phyloP scores from a whole-genome alignment of 2,888 invertebrate species.

The Drosophila diplacantha region DNA sequence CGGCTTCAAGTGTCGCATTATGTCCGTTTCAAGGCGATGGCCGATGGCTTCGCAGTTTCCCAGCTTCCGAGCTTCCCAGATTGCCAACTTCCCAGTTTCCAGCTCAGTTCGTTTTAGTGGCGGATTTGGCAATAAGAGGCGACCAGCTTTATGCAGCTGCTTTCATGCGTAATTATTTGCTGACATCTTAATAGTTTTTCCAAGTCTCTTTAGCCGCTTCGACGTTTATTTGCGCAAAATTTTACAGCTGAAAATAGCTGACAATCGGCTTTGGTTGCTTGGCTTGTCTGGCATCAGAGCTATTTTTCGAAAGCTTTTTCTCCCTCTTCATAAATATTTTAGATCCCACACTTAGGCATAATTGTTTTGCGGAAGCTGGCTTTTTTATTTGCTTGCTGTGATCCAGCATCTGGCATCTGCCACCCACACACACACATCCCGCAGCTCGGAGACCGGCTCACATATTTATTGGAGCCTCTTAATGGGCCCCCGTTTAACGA shows the following conservation, averaged over 20 bases:
- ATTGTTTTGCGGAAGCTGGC: slow-evolving; percentile 54
- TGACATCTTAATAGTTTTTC: slow-evolving; percentile 68
- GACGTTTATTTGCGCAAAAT: slow-evolving; percentile 25
- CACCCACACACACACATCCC: slow-evolving; percentile 29
- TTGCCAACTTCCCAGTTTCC: slow-evolving; percentile 32
- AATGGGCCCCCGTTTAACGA: slow-evolving; percentile 59
- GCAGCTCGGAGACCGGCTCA: neutral
- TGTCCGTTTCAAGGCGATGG: slow-evolving; percentile 51
- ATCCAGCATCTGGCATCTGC: slow-evolving; percentile 49
- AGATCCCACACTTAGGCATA: slow-evolving; percentile 58
- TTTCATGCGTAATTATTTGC: slow-evolving; percentile 66
- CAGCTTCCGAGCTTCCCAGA: slow-evolving; percentile 26
- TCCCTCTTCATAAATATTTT: slow-evolving; percentile 58
- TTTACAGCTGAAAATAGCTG: slow-evolving; percentile 32
- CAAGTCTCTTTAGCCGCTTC: slow-evolving; percentile 40
- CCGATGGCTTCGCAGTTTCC: slow-evolving; percentile 45
- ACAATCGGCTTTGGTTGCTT: slow-evolving; percentile 17
- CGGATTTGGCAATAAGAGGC: slow-evolving; percentile 61
- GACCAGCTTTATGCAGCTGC: slow-evolving; percentile 61
- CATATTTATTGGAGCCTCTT: slow-evolving; percentile 40
- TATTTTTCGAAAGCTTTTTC: neutral
- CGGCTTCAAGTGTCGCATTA: slow-evolving; percentile 58
- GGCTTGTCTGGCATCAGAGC: slow-evolving; percentile 12
- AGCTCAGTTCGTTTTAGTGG: slow-evolving; percentile 57
- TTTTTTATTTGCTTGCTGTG: slow-evolving; percentile 16